Evolutionary conservation across 2,113 vertebrate species (phyloP), one percentile per base, ranked within the genome.

Genomic region (Haemorhous mexicanus): DNA sequence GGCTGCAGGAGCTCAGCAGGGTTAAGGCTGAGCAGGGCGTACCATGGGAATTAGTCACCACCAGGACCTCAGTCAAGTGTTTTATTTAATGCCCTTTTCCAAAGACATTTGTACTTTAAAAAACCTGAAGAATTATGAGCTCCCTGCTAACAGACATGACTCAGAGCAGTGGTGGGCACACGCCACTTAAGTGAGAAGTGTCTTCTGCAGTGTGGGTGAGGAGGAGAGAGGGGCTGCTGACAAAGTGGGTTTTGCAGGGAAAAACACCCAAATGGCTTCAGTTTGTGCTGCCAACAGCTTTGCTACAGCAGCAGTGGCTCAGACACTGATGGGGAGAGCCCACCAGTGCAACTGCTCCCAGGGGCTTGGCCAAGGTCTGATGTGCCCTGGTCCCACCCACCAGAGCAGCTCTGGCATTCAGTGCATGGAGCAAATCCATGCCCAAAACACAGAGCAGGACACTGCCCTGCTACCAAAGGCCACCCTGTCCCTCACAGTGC

Each of bases 101-200:
- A 83, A 85, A 92, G 85, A 88, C 67, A 26, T 46, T 84, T 61
- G 15, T 66, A 50, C 75, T 90, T 68, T 53, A 52, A 80, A 73
- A 80, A 91, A 39, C 1, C 23, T 1, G 23, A 82, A 56, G 84
- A 93, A 44, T 74, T 49, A 78, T 0, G 23, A 90, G 80, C 56
- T 86, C 76, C 79, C 88, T 90, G 67, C 90, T 90, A 53, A 62
- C 50, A 90, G 83, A 59, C 0, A 0, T 95, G 94, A 96, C 79
- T 96, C 96, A 94, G 86, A 90, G 79, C 49, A 69, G 58, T 77
- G 87, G 86, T 85, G 83, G 68, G 90, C 79, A 86, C 43, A 30
- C 10, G 14, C 23, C 59, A 58, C 43, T 83, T 28, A 53, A 86
- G 55, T 28, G 68, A 93, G 63, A 88, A 93, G 59, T 52, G 64